These are phyloP conservation scores for Noctua janthina DNA, from an alignment of 2,888 invertebrate species.

Conservation along the genomic window DNA sequence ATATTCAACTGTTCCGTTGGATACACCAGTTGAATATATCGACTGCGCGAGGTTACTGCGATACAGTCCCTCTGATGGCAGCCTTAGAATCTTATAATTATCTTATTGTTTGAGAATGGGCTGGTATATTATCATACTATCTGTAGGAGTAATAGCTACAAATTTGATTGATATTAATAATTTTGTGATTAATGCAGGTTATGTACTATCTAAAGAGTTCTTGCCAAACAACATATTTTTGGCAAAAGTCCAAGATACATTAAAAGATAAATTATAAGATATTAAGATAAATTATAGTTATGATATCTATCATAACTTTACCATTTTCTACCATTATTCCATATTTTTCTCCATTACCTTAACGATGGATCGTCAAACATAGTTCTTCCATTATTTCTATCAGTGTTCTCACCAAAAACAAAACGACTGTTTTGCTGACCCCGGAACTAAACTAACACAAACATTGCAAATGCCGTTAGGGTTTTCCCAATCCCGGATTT, in stretches of 20 bases:
- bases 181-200: neutral
- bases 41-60: too few species aligned
- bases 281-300: constrained; percentile 9
- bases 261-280: neutral
- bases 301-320: constrained; percentile 2
- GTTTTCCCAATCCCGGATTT: constrained; percentile 29
- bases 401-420: neutral
- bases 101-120: neutral
- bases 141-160: neutral
- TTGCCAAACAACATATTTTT: neutral
- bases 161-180: neutral
- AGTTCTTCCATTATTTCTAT: constrained; percentile 5
- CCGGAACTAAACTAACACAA: constrained; percentile 10
- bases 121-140: neutral
- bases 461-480: constrained; percentile 14
- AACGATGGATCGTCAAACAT: constrained; percentile 16
- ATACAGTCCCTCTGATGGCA: too few species aligned
- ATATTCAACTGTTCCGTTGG: too few species aligned
- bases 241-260: neutral
- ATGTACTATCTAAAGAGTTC: neutral
- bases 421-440: constrained; percentile 10
- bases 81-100: neutral
- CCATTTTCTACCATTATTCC: neutral
- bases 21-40: too few species aligned
- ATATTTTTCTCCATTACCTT: neutral